Evolutionary conservation across 2,888 invertebrate genomes (phyloP), one percentile per base, ranked within the genome.

Genomic region (Pammene aurita): DNA sequence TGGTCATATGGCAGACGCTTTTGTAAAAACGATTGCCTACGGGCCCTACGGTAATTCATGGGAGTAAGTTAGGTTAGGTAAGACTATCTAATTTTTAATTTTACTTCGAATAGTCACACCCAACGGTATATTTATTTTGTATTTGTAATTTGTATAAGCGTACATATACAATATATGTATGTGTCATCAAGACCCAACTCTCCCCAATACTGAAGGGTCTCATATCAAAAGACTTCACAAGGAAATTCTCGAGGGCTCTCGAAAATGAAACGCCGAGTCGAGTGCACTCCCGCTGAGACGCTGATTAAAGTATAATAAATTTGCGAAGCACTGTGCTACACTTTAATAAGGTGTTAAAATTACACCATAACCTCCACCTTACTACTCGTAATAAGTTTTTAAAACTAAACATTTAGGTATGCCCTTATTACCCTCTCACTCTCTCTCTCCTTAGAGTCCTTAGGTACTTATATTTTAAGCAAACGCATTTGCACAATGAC

Each of bases 291-390:
- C 66, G 61, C 72, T 70, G 68, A 70, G 71, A 70, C 71, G 71
- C 71, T 68, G 58, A 75, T 75, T 72, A 70, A 71, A 72, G 66
- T 71, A 58, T 66, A 69, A 70, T 67, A 72, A 66, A 70, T 70
- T 70, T 54, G 54, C 18, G 35, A 61, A 55, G 44, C 38, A 50
- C 41, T 42, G 48, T 62, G 41, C 34, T 16, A 44, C 44, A 63
- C 38, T 63, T 68, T 63, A 58, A 52, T 52, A 44, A n/a, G 26
- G 52, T 64, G 52, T 52, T 68, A 68, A 50, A 38, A 38, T 58
- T 18, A 14, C 55, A 44, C 54, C 52, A 41, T 62, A 35, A 41
- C 18, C 41, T 16, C 16, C 56, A 55, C 41, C 16, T 16, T 10
- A 14, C 14, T 16, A n/a, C n/a, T n/a, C n/a, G n/a, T n/a, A 54